Percentiles rank a stretch among this genome's conserved stretches.
phyloP scores from a whole-genome alignment of 2,888 invertebrate species.

The Meteorus cinctellus region DNA sequence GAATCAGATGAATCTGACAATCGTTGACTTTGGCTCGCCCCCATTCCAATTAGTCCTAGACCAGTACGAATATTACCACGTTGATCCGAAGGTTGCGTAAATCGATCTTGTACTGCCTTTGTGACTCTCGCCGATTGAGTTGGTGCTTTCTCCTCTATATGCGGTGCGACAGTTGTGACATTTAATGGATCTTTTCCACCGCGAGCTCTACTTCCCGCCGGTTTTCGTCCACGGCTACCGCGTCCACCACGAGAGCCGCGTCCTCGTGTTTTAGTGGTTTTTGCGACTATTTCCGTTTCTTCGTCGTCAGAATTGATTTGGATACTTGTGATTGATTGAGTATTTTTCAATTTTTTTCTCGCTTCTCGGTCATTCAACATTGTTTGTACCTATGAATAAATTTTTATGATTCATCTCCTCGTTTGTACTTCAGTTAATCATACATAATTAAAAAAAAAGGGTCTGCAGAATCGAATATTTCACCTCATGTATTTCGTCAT shows the following conservation, averaged over 20 bases:
- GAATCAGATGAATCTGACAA: slow-evolving; percentile 32
- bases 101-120: neutral
- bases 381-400: slow-evolving; percentile 7
- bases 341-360: neutral
- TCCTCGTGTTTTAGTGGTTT: slow-evolving; percentile 34
- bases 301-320: slow-evolving; percentile 8
- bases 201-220: slow-evolving; percentile 33
- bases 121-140: neutral
- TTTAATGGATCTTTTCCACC: slow-evolving; percentile 31
- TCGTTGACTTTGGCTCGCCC: slow-evolving; percentile 12
- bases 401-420: neutral
- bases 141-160: slow-evolving; percentile 5
- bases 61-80: neutral
- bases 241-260: slow-evolving; percentile 41
- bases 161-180: neutral
- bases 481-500: slow-evolving; percentile 46
- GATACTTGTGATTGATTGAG: too few species aligned
- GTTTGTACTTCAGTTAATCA: neutral
- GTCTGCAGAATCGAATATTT: neutral
- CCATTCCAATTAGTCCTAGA: neutral
- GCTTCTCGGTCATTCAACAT: slow-evolving; percentile 8
- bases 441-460: neutral
- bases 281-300: neutral
- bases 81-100: slow-evolving; percentile 25
- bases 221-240: slow-evolving; percentile 32